Evolutionary conservation across 1,140 invertebrate genomes (phyloP).

Genomic region (Microplitis demolitor): DNA sequence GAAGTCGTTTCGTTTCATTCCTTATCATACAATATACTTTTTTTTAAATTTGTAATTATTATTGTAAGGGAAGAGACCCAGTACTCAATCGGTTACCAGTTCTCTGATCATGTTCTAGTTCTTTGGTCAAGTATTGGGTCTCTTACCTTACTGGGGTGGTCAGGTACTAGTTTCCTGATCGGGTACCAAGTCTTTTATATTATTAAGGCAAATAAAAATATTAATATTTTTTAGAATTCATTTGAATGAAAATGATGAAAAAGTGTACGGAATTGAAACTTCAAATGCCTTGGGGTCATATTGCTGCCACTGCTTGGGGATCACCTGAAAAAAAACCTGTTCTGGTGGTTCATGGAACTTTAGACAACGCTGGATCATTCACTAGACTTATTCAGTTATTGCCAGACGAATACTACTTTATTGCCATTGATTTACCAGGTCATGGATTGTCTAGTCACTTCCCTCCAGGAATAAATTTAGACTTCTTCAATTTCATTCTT

Average conservation of each 20-base stretch:
- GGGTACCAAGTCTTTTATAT: too few species aligned
- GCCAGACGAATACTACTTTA: slow-evolving; percentile 65
- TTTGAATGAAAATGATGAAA: slow-evolving; percentile 4
- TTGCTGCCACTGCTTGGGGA: slow-evolving; percentile 71
- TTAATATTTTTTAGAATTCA: neutral
- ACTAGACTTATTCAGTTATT: slow-evolving; percentile 67
- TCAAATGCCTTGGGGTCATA: slow-evolving; percentile 49
- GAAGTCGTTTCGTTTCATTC: too few species aligned
- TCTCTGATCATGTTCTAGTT: too few species aligned
- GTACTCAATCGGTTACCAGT: too few species aligned
- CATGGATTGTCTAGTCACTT: slow-evolving; percentile 72
- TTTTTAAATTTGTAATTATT: too few species aligned
- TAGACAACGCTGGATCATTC: slow-evolving; percentile 72
- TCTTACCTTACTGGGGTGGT: too few species aligned
- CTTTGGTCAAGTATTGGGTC: too few species aligned
- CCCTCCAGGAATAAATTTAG: slow-evolving; percentile 59
- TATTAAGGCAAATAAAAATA: too few species aligned
- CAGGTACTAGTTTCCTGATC: too few species aligned
- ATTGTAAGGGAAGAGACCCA: too few species aligned
- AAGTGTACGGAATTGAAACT: slow-evolving; percentile 34
- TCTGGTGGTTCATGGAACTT: slow-evolving; percentile 67
- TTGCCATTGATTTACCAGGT: slow-evolving; percentile 72
- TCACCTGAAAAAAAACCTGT: slow-evolving; percentile 59
- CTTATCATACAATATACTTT: too few species aligned
- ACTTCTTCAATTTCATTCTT: slow-evolving; percentile 58